Base-by-base conservation (phyloP, 2,797 vertebrate species). In the Diceros bicornis region DNA sequence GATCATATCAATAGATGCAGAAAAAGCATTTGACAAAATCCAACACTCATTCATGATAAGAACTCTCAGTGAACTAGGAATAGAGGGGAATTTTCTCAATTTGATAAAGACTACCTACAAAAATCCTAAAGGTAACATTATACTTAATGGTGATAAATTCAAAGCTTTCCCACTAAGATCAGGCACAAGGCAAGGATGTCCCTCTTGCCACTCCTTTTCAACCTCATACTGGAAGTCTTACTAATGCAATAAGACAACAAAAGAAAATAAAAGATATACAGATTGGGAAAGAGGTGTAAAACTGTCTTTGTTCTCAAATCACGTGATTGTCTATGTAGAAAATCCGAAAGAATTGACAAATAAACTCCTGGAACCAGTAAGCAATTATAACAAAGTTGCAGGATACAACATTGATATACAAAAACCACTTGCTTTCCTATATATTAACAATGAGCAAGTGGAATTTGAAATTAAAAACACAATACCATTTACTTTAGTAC, bases 11-110 rank as follows among this genome's bases (percentile, higher is more conserved):
- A 81, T 64, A 74, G 44, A 74, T 64, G 27, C 6, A 74, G 11
- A 74, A 89, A 64, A 74, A 55, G 29, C 32, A 81, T 82, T 74
- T 89, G 77, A 74, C 21, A 82, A 82, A 94, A 64, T 82, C 34
- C 34, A 55, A 81, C 32, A n/a, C 55, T 9, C 29, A 69, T 81
- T 91, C 34, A 59, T 59, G 9, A 69, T 69, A 69, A 81, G 81
- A 91, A 59, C 2, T 66, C 44, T n/a, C 4, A 71, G 64, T 59
- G 34, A 69, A 47, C 29, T 81, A 47, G 64, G 34, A 69, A 41
- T 18, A 57, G 32, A 14, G 77, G 27, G 7, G 8, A 81, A 71
- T 18, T 81, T 91, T 57, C 52, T 71, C 64, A 91, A 71, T 10
- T 34, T n/a, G 14, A 71, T 57, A 71, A 94, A 94, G 47, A 47